phyloP scores from a whole-genome alignment of 2,888 invertebrate species.

The Cheiracanthium punctorium region DNA sequence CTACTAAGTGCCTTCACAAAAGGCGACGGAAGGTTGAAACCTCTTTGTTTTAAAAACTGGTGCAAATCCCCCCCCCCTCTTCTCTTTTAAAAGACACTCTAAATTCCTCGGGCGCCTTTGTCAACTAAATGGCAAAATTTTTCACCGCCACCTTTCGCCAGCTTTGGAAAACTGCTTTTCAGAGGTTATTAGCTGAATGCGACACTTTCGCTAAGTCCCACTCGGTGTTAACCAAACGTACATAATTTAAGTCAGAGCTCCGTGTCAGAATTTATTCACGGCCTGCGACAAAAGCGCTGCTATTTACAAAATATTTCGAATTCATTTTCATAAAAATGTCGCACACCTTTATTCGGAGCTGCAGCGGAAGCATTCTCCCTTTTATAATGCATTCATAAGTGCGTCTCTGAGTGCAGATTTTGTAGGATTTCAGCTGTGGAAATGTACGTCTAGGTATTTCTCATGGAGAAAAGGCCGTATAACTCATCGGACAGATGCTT shows the following conservation, averaged over 20 bases:
- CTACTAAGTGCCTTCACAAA: background rate
- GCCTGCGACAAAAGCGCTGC: background rate
- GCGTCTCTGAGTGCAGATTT: background rate
- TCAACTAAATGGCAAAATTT: slow-evolving; percentile 13
- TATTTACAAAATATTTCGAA: slow-evolving; percentile 7
- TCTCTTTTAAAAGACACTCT: background rate
- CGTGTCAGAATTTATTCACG: background rate
- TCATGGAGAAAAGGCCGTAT: background rate
- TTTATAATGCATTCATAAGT: background rate
- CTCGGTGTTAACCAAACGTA: background rate
- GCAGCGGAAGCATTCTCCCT: background rate
- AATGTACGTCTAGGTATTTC: background rate
- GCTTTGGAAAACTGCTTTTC: background rate
- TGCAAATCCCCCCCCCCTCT: background rate
- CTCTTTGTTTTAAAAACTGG: slow-evolving; percentile 10
- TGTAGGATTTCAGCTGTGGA: background rate
- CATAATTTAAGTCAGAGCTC: background rate
- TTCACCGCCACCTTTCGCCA: background rate
- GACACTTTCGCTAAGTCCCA: background rate
- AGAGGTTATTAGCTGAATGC: slow-evolving; percentile 1
- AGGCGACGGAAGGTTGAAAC: background rate
- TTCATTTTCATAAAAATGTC: slow-evolving; percentile 13
- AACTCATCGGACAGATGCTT: background rate
- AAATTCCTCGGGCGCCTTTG: background rate
- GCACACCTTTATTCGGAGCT: background rate